A percentile compares a stretch with the other conserved stretches of the same genome.
These are phyloP conservation scores for Steinernema khuongi DNA, from an alignment of 1,140 invertebrate genomes.

Conservation along the genomic window DNA sequence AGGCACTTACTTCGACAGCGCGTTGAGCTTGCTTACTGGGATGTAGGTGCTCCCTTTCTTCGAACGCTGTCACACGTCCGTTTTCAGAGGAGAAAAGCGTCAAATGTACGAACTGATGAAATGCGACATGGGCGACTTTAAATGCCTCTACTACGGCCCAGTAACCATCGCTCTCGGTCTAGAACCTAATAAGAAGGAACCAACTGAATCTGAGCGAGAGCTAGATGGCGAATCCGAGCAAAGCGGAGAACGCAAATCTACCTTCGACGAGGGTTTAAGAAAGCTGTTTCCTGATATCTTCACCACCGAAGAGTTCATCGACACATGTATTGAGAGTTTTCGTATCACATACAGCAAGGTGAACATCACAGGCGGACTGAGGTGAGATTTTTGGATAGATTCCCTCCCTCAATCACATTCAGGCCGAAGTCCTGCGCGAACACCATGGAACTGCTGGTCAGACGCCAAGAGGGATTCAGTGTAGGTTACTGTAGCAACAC, in stretches of 20 bases:
- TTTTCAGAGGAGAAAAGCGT: not conserved
- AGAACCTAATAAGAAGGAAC: not conserved
- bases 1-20: not conserved
- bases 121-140: slow-evolving; percentile 6
- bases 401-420: not conserved
- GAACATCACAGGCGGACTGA: not conserved
- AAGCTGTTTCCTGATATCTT: not conserved
- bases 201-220: not conserved
- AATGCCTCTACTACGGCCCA: not conserved
- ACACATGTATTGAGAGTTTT: not conserved
- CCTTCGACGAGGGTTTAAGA: not conserved
- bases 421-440: not conserved
- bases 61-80: not conserved
- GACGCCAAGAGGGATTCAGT: not conserved
- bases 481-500: not conserved
- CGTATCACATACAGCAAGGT: not conserved
- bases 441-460: not conserved
- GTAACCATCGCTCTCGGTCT: not conserved
- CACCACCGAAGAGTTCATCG: not conserved
- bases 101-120: not conserved
- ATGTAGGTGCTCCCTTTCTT: not conserved
- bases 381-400: not conserved
- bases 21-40: not conserved
- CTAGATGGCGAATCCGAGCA: not conserved
- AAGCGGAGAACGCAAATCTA: not conserved